phyloP scores from a whole-genome alignment of 2,113 vertebrate genomes.

The Mellivora capensis region DNA sequence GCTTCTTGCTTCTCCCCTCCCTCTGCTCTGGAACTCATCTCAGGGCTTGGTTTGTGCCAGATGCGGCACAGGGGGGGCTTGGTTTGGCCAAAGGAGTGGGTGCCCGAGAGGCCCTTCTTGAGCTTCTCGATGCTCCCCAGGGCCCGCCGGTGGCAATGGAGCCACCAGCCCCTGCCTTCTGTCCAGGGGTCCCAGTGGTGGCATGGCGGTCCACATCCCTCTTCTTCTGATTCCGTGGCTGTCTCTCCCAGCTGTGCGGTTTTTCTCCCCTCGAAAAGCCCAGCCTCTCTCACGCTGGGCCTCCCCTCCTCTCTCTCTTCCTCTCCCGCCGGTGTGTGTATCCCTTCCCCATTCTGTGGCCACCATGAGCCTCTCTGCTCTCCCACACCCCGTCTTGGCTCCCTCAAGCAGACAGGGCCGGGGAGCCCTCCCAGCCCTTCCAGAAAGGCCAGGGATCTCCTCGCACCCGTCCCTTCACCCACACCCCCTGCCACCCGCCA shows the following conservation, averaged over 20 bases:
- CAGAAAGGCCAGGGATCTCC: conserved; percentile 74
- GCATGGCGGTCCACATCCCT: background rate
- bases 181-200: background rate
- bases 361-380: conserved; percentile 82
- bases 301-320: conserved; percentile 63
- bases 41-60: conserved; percentile 45
- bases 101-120: background rate
- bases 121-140: background rate
- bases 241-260: conserved; percentile 73
- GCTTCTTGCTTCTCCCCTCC: conserved; percentile 73
- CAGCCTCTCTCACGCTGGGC: conserved; percentile 80
- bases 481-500: background rate
- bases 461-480: conserved; percentile 27
- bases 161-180: conserved; percentile 26
- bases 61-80: conserved; percentile 12
- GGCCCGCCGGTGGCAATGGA: conserved; percentile 34
- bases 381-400: conserved; percentile 72
- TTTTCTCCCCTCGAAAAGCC: conserved; percentile 81
- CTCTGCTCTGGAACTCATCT: conserved; percentile 35
- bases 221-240: conserved; percentile 60
- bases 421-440: conserved; percentile 61
- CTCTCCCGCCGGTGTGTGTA: conserved; percentile 78
- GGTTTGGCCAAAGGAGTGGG: conserved; percentile 11
- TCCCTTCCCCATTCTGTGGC: conserved; percentile 79
- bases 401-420: conserved; percentile 60